Conservation (phyloP, 2,797 vertebrate species). For the Gymnothorax javanicus region DNA sequence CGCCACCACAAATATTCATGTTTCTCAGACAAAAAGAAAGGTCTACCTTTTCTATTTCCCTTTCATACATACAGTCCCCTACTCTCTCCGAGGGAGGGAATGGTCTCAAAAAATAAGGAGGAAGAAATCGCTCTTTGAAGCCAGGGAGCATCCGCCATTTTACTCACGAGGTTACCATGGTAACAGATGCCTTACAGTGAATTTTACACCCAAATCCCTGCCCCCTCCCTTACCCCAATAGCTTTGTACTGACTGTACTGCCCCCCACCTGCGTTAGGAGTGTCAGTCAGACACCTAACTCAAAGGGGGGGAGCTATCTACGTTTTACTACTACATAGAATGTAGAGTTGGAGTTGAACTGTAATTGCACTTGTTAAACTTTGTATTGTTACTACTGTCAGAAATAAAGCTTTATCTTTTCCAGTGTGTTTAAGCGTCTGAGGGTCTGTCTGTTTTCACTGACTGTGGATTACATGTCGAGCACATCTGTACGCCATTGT, state of each 20-base stretch:
- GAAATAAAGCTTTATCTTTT: constrained; percentile 43
- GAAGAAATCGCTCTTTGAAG: background rate
- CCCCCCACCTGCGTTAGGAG: constrained; percentile 5
- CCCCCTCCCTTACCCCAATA: background rate
- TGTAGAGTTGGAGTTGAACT: constrained; percentile 34
- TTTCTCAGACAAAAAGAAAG: background rate
- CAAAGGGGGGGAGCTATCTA: constrained; percentile 20
- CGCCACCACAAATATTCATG: background rate
- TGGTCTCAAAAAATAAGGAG: background rate
- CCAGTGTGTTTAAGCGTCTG: constrained; percentile 33
- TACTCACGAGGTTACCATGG: constrained; percentile 21
- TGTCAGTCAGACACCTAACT: constrained; percentile 5
- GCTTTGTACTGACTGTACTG: constrained; percentile 29
- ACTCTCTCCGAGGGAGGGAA: background rate
- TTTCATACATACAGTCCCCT: background rate
- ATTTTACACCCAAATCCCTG: constrained; percentile 13
- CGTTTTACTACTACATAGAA: constrained; percentile 37
- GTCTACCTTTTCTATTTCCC: background rate
- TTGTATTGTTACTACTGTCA: constrained; percentile 38
- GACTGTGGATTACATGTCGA: no score
- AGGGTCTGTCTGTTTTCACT: background rate
- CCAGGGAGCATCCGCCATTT: constrained; percentile 3
- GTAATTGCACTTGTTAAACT: constrained; percentile 39
- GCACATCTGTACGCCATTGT: no score
- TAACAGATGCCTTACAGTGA: constrained; percentile 42